Conservation (phyloP, 2,113 vertebrate genomes). For the Amphiprion percula region DNA sequence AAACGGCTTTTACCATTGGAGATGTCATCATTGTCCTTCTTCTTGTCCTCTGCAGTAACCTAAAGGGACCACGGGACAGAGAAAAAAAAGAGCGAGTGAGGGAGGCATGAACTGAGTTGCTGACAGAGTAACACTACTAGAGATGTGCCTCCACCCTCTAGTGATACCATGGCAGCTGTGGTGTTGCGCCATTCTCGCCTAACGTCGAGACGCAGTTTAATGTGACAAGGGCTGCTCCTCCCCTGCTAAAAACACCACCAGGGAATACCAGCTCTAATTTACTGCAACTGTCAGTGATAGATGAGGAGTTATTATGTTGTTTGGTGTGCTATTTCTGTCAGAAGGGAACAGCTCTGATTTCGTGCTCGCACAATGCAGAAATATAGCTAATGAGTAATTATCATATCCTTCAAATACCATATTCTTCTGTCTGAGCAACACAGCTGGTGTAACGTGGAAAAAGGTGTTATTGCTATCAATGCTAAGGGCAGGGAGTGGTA, state of each 20-base stretch:
- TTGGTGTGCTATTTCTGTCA: slow-evolving; percentile 48
- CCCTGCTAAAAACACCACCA: slow-evolving; percentile 64
- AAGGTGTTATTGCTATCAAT: slow-evolving; percentile 13
- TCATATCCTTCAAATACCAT: slow-evolving; percentile 26
- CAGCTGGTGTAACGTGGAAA: not conserved
- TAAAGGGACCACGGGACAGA: slow-evolving; percentile 65
- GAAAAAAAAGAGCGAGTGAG: slow-evolving; percentile 22
- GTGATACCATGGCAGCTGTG: slow-evolving; percentile 75
- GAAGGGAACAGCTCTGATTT: slow-evolving; percentile 50
- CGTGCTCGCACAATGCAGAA: slow-evolving; percentile 45
- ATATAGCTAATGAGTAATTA: slow-evolving; percentile 58
- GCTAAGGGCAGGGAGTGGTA: not conserved
- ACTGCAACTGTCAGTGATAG: slow-evolving; percentile 54
- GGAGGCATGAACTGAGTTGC: slow-evolving; percentile 56
- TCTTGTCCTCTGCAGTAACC: slow-evolving; percentile 81
- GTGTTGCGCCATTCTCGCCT: slow-evolving; percentile 49
- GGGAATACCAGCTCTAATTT: slow-evolving; percentile 70
- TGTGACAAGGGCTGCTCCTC: slow-evolving; percentile 72
- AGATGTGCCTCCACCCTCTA: slow-evolving; percentile 65
- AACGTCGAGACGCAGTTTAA: slow-evolving; percentile 65
- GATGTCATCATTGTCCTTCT: slow-evolving; percentile 65
- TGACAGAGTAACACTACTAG: slow-evolving; percentile 62
- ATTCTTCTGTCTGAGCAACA: not conserved
- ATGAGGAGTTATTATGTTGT: slow-evolving; percentile 62
- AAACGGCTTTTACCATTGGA: slow-evolving; percentile 71